phyloP scores from a whole-genome alignment of 2,113 vertebrate species.

The Gambusia holbrooki region DNA sequence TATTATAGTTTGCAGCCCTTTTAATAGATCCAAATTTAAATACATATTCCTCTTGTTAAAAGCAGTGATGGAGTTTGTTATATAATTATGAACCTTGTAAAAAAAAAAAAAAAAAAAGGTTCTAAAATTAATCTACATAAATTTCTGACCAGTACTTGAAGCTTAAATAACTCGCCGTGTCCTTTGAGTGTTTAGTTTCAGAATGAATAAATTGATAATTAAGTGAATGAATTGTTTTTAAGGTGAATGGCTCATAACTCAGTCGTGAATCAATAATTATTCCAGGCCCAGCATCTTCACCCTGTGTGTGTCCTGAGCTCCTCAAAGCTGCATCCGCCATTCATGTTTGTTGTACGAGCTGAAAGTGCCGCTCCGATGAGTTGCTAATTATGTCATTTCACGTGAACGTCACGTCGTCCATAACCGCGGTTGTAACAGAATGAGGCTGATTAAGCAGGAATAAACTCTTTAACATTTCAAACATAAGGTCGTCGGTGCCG shows the following conservation, averaged over 20 bases:
- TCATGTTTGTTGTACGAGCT: not conserved
- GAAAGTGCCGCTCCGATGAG: constrained; percentile 10
- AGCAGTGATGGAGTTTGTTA: not conserved
- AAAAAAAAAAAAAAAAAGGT: too few relatives aligned
- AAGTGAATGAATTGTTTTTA: not conserved
- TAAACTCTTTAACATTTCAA: constrained; percentile 15
- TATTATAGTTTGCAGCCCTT: too few relatives aligned
- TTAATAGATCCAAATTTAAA: not conserved
- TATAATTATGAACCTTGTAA: too few relatives aligned
- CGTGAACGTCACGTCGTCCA: not conserved
- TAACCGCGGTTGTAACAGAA: not conserved
- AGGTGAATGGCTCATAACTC: not conserved
- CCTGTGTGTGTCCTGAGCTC: constrained; percentile 6
- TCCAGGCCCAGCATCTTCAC: not conserved
- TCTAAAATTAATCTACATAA: not conserved
- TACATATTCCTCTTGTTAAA: not conserved
- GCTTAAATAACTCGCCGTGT: not conserved
- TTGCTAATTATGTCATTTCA: constrained; percentile 10
- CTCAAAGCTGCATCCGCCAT: constrained; percentile 1
- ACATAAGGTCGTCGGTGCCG: not conserved
- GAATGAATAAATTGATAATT: not conserved
- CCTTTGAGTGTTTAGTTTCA: not conserved
- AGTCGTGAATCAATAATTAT: not conserved
- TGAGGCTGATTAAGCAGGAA: not conserved
- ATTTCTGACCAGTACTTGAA: not conserved